These are phyloP conservation scores for Dicyrtomina minuta DNA, from an alignment of 2,888 invertebrate genomes.

Conservation along the genomic window DNA sequence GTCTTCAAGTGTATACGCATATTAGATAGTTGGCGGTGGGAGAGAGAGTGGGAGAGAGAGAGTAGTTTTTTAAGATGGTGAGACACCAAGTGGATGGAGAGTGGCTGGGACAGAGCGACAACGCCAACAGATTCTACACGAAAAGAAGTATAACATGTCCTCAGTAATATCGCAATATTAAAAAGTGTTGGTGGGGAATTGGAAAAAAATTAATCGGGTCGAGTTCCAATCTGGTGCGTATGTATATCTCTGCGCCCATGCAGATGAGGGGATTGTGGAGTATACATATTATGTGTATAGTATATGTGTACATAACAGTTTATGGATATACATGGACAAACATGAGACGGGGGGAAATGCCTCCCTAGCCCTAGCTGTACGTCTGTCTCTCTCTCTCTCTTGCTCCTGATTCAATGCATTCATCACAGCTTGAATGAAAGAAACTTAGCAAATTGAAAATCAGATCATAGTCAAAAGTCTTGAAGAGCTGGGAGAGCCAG, in stretches of 20 bases:
- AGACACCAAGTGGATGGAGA: slow-evolving; percentile 1
- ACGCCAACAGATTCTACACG: slow-evolving; percentile 11
- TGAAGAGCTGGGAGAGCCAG: neutral
- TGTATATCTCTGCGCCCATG: neutral
- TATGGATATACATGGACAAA: neutral
- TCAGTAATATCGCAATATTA: slow-evolving; percentile 42
- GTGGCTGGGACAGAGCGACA: slow-evolving; percentile 24
- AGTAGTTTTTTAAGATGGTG: slow-evolving; percentile 8
- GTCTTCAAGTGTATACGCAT: too few relatives aligned
- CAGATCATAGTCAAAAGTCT: slow-evolving; percentile 34
- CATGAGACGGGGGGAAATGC: neutral
- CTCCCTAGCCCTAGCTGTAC: neutral
- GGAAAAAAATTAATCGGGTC: slow-evolving; percentile 48
- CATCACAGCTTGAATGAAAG: slow-evolving; percentile 30
- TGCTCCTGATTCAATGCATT: slow-evolving; percentile 31
- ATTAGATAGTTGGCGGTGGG: too few relatives aligned
- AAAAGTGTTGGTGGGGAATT: slow-evolving; percentile 43
- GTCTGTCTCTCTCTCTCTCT: slow-evolving; percentile 6
- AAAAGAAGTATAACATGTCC: slow-evolving; percentile 36
- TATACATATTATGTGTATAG: neutral
- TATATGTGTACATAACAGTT: too few relatives aligned
- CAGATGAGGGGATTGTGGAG: too few relatives aligned
- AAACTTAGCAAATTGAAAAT: slow-evolving; percentile 46
- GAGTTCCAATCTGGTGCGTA: slow-evolving; percentile 42
- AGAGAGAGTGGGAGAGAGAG: slow-evolving; percentile 2